phyloP scores from a whole-genome alignment of 1,140 invertebrate species.

The Telenomus remus region DNA sequence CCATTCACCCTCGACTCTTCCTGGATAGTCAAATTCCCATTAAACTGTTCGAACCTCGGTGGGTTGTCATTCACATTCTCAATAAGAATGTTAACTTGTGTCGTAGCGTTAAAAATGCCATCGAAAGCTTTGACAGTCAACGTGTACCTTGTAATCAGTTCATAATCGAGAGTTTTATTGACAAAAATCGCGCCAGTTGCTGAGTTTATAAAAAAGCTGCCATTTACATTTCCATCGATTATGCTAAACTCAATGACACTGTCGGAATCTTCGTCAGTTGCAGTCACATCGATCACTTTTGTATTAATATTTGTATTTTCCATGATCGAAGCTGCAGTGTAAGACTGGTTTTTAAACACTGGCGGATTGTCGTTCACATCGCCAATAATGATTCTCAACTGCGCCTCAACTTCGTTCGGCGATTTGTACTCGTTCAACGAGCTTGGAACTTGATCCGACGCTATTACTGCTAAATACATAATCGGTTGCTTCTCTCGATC shows the following conservation, averaged over 20 bases:
- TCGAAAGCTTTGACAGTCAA: conserved; percentile 87
- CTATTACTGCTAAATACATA: conserved; percentile 90
- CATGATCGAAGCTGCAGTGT: conserved; percentile 84
- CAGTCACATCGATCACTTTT: conserved; percentile 87
- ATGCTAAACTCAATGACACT: conserved; percentile 89
- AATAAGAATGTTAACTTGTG: conserved; percentile 85
- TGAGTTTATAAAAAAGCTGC: conserved; percentile 86
- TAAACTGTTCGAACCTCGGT: conserved; percentile 82
- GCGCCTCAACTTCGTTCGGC: conserved; percentile 83
- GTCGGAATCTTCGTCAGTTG: conserved; percentile 86
- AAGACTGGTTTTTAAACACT: conserved; percentile 80
- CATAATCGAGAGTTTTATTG: conserved; percentile 86
- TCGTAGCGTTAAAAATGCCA: conserved; percentile 84
- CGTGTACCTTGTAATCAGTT: conserved; percentile 86
- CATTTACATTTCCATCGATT: conserved; percentile 83
- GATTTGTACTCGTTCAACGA: conserved; percentile 79
- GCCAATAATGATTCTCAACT: conserved; percentile 89
- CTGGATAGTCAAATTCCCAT: conserved; percentile 81
- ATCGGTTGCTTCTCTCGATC: conserved; percentile 87
- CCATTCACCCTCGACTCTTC: conserved; percentile 78
- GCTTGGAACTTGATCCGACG: conserved; percentile 89
- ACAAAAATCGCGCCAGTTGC: conserved; percentile 88
- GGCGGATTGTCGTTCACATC: conserved; percentile 92
- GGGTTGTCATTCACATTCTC: conserved; percentile 90
- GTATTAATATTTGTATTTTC: conserved; percentile 89